Base-by-base conservation (phyloP, 2,888 invertebrate genomes). In the Malthinus seriepunctatus region DNA sequence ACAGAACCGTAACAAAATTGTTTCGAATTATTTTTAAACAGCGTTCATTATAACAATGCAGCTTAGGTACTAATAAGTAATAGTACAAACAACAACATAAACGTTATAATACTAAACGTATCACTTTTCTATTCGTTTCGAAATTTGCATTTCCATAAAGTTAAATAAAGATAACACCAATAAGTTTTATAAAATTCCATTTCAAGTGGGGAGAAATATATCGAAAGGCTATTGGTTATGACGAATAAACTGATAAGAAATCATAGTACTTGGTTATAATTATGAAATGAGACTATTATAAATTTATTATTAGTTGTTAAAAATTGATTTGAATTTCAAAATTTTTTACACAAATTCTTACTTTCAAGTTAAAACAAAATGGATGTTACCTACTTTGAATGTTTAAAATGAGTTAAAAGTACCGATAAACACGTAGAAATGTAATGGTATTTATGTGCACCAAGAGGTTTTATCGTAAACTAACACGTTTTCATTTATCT, bases 211-310 rank as follows among this genome's bases (percentile, higher is more conserved):
- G 60, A 56, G 50, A 12, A 32, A 44, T 48, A 37, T 46, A 60
- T 60, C 44, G 37, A 60, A 53, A 56, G 50, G 35, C 60, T 45
- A 60, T 60, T 60, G 74, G 70, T 66, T 71, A 70, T 66, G 69
- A 73, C 74, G 72, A 69, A 73, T 73, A 70, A 23, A 68, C 67
- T 72, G 73, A 74, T 74, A 73, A 73, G 65, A 51, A 66, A 64
- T 62, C 65, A 68, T 62, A 63, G 59, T 23, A 23, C 23, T 23
- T 54, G 45, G 48, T 48, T 51, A 38, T 32, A 55, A 48, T 60
- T 51, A 60, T 56, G 52, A 56, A 56, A 60, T 60, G 35, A 12
- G 50, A 50, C 2, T 23, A 23, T 23, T 23, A 23, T 3, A 23
- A 23, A 5, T 23, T 5, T 2, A 23, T 23, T 23, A n/a, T n/a